Evolutionary conservation across 2,113 vertebrate species (phyloP).

Genomic region (Melozone crissalis): DNA sequence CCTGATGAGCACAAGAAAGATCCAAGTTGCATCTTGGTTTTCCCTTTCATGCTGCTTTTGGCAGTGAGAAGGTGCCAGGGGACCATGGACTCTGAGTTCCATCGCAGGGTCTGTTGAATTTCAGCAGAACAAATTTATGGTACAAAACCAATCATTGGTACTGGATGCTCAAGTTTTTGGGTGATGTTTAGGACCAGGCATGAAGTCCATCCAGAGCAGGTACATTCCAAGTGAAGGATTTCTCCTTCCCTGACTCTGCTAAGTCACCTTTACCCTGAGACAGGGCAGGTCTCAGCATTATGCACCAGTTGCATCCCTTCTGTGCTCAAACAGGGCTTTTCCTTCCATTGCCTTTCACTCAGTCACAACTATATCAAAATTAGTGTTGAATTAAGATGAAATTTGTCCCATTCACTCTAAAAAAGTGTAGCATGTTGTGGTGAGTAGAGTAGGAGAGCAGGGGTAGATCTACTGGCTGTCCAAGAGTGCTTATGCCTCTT

Average conservation of each 20-base stretch:
- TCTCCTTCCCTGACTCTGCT: not conserved
- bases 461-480: not conserved
- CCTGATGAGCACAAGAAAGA: not conserved
- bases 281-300: not conserved
- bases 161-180: not conserved
- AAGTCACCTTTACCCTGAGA: not conserved
- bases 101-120: not conserved
- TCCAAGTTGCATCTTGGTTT: not conserved
- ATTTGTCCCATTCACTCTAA: not conserved
- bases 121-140: not conserved
- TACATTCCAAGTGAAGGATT: conserved; percentile 1
- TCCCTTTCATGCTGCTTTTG: not conserved
- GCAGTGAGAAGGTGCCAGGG: not conserved
- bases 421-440: not conserved
- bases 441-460: not conserved
- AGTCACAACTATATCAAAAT: conserved; percentile 16
- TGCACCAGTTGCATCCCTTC: conserved; percentile 2
- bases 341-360: conserved; percentile 50
- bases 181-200: not conserved
- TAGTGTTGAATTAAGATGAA: not conserved
- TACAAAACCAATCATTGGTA: not conserved
- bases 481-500: conserved; percentile 10
- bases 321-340: conserved; percentile 32
- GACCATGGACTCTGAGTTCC: not conserved
- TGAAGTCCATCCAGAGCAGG: not conserved